Evolutionary conservation across 2,888 invertebrate species (phyloP).

Genomic region (Anarsia innoxiella): DNA sequence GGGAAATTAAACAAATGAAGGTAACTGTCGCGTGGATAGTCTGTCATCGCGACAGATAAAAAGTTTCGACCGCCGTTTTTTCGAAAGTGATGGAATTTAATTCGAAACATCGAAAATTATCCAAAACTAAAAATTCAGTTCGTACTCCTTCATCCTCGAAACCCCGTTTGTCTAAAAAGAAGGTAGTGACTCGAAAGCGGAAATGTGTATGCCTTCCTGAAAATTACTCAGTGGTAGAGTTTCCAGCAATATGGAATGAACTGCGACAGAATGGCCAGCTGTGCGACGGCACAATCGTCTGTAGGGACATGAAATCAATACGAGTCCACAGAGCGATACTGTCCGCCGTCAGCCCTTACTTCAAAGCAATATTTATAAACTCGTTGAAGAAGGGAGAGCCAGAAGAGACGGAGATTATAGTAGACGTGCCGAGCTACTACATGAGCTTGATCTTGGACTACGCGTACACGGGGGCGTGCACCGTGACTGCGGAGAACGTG

Average conservation of each 20-base stretch:
- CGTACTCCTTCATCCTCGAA: constrained; percentile 61
- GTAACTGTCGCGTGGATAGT: constrained; percentile 35
- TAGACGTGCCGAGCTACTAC: constrained; percentile 74
- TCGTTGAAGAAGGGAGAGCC: constrained; percentile 77
- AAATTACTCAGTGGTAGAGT: constrained; percentile 76
- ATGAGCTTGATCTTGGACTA: constrained; percentile 82
- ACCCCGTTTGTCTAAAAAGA: constrained; percentile 61
- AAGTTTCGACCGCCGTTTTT: constrained; percentile 73
- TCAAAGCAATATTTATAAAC: constrained; percentile 82
- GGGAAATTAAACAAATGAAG: constrained; percentile 47
- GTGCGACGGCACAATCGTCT: constrained; percentile 81
- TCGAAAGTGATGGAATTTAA: constrained; percentile 74
- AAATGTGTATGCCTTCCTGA: constrained; percentile 78
- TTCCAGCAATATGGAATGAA: constrained; percentile 81
- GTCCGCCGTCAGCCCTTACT: constrained; percentile 83
- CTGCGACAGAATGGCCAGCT: constrained; percentile 78
- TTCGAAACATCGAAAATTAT: constrained; percentile 73
- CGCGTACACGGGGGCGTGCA: constrained; percentile 82
- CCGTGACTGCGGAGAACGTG: constrained; percentile 79
- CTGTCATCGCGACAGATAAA: constrained; percentile 67
- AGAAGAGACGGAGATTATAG: constrained; percentile 76
- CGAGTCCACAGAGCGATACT: constrained; percentile 81
- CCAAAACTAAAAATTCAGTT: constrained; percentile 71
- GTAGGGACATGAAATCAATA: constrained; percentile 77
- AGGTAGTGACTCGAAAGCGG: constrained; percentile 59